Evolutionary conservation across 1,140 invertebrate genomes (phyloP).

Genomic region (Formica selysi): DNA sequence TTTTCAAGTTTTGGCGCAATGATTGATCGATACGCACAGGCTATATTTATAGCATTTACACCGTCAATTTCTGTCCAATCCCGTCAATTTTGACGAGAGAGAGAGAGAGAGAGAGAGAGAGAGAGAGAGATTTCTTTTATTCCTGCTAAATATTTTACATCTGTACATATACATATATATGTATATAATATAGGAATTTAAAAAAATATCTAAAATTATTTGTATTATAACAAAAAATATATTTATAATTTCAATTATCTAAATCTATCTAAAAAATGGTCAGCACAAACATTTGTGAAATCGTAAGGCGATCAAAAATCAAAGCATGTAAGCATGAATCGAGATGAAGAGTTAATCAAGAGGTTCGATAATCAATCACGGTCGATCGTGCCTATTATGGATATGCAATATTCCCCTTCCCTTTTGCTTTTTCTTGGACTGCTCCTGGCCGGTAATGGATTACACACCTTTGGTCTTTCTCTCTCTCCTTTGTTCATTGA

Average conservation of each 20-base stretch:
- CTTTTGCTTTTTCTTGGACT: slow-evolving; percentile 44
- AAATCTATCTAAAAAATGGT: neutral
- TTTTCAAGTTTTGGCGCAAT: too few relatives aligned
- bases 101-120: too few relatives aligned
- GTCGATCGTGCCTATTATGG: slow-evolving; percentile 69
- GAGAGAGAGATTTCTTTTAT: too few relatives aligned
- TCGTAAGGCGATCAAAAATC: slow-evolving; percentile 10
- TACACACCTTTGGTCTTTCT: slow-evolving; percentile 21
- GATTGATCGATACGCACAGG: too few relatives aligned
- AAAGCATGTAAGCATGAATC: slow-evolving; percentile 57
- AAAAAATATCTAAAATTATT: too few relatives aligned
- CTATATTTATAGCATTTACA: too few relatives aligned
- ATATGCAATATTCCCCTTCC: slow-evolving; percentile 3
- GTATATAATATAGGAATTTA: too few relatives aligned
- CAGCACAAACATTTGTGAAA: slow-evolving; percentile 1
- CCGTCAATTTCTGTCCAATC: too few relatives aligned
- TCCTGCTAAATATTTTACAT: too few relatives aligned
- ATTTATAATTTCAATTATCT: neutral
- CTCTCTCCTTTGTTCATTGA: neutral
- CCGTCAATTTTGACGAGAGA: too few relatives aligned
- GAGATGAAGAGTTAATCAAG: slow-evolving; percentile 78
- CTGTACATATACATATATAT: too few relatives aligned
- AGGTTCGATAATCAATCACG: slow-evolving; percentile 73
- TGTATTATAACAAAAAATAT: too few relatives aligned
- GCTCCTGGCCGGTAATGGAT: slow-evolving; percentile 30